Evolutionary conservation across 1,140 invertebrate genomes (phyloP).

Genomic region (Hirudo medicinalis): DNA sequence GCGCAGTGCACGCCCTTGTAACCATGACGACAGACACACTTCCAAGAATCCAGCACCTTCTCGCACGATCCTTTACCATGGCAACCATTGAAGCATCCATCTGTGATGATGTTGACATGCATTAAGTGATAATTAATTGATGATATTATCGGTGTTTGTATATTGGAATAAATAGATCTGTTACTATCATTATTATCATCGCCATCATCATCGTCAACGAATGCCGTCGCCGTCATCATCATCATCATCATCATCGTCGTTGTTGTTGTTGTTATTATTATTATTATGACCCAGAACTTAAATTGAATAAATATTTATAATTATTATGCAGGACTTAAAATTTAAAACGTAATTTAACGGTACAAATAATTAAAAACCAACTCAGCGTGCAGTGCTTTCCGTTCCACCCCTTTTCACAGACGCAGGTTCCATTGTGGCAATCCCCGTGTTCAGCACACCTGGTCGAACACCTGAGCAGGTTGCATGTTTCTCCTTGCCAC

Average conservation of each 20-base stretch:
- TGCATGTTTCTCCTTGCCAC: conserved; percentile 79
- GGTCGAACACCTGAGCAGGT: conserved; percentile 76
- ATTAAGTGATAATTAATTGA: too few relatives aligned
- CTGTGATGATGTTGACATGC: conserved; percentile 42
- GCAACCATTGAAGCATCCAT: conserved; percentile 86
- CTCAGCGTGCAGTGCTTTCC: conserved; percentile 87
- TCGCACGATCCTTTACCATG: conserved; percentile 76
- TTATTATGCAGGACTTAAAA: too few relatives aligned
- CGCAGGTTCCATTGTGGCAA: conserved; percentile 90
- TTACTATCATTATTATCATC: too few relatives aligned
- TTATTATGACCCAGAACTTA: too few relatives aligned
- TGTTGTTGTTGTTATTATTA: too few relatives aligned
- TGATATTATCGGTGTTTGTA: too few relatives aligned
- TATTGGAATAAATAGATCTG: too few relatives aligned
- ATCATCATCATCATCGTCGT: too few relatives aligned
- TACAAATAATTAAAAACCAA: conserved; percentile 38
- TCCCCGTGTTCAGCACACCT: conserved; percentile 85
- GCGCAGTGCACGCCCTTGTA: conserved; percentile 90
- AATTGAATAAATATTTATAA: too few relatives aligned
- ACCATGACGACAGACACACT: conserved; percentile 72
- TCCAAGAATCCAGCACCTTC: conserved; percentile 50
- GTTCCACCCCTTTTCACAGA: conserved; percentile 93
- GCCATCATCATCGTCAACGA: too few relatives aligned
- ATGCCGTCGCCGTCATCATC: too few relatives aligned
- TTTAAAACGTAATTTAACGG: too few relatives aligned